Base-by-base conservation (phyloP, 1,140 invertebrate species). In the Psix sp. region DNA sequence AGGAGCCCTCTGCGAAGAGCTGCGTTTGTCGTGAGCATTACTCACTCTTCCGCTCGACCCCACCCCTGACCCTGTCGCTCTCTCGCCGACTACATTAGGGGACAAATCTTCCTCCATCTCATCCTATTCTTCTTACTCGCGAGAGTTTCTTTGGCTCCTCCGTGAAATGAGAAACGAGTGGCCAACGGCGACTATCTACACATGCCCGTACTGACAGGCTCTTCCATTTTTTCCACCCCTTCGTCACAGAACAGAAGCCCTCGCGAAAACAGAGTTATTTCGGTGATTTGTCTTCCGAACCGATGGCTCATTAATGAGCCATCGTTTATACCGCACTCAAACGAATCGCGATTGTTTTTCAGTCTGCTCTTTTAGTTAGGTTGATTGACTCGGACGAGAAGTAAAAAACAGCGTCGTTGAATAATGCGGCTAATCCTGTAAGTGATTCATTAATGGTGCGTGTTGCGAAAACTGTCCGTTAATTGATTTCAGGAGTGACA, bases 1-100 rank as follows among this genome's bases (percentile, higher is more conserved):
- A 59, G 60, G 40, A 38, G 54, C 76, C 70, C 79, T 60, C 65
- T 70, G 66, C 63, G 52, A 77, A 80, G 82, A 77, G 78, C 85
- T 87, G 86, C 82, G 85, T 87, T 86, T 87, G 86, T 87, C 86
- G 85, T 86, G 81, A 87, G 84, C 86, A 87, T 87, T 87, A 87
- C 85, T 87, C 86, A 87, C 84, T 86, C 82, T 86, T 82, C 83
- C 84, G 82, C 31, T 48, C 66, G 40, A 70, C 76, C 68, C 74
- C 52, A 49, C 60, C 59, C 65, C 74, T 79, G 71, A 79, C 78
- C 81, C 78, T 76, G 77, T 45, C 57, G 40, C 45, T 77, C 80
- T 79, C 80, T 81, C 78, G 67, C 76, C 81, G 83, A 86, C 85
- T 86, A 85, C 82, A 86, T 86, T 86, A 86, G 82, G 82, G 82